Base-by-base conservation (phyloP, 1,140 invertebrate genomes). In the Chlorops oryzae region DNA sequence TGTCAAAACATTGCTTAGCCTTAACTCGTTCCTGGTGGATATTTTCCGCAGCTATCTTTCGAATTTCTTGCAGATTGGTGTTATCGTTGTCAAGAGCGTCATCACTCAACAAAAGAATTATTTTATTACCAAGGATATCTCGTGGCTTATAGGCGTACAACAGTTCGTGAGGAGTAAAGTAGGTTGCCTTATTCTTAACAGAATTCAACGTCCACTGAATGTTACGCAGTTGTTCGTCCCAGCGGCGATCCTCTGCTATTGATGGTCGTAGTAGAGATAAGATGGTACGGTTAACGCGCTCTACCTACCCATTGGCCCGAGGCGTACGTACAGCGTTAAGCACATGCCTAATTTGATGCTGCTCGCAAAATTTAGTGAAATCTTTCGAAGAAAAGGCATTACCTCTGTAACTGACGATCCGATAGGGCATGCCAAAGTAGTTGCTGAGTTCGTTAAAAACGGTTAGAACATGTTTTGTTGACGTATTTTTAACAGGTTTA, bases 181-280 rank as follows among this genome's bases (percentile, higher is more conserved):
- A 51, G 3, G 54, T 63, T 4, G 50, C 51, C 13, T 49, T 51
- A 47, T 56, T 42, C 13, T 49, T 24, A 10, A 59, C 48, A 40
- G 60, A 58, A 41, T 64, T 64, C 5, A 66, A 21, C 0, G 55
- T 50, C 51, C 53, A 56, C 47, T 67, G 57, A 3, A 59, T 51
- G 0, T 57, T 13, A 9, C 15, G 18, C 22, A 63, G 24, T 2
- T 47, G 9, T 37, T 43, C 48, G 35, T 58, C 54, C 60, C 61
- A 67, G 7, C 56, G 32, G 21, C 41, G 21, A 28, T 39, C 21
- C 10, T 13, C 46, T 5, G 25, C 23, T 5, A 15, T 20, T 25
- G 51, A 46, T 7, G 41, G 12, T 17, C 50, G 17, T 39, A 58
- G 21, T n/a, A 24, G 24, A 12, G 37, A 39, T 7, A 56, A 17